These are phyloP conservation scores for Lathamus discolor DNA, from an alignment of 2,113 vertebrate species.

Conservation along the genomic window DNA sequence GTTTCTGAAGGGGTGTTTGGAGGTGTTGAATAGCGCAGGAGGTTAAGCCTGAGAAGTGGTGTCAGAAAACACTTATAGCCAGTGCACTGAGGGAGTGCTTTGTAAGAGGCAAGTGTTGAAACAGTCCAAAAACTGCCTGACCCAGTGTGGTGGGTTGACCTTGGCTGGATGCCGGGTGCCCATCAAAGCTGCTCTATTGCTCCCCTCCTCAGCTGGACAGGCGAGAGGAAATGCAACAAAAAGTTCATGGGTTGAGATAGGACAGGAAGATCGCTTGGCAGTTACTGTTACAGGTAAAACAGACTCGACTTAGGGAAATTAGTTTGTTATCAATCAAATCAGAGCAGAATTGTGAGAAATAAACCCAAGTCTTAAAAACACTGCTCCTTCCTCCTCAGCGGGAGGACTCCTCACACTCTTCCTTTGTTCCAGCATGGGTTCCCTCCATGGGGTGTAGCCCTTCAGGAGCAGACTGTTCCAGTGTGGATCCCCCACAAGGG, in stretches of 20 bases:
- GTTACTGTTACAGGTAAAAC: accelerated
- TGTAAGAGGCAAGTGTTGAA: background rate
- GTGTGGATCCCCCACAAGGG: background rate
- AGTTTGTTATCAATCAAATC: background rate
- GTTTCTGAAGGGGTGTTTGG: background rate
- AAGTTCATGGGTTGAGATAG: background rate
- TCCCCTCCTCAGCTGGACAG: background rate
- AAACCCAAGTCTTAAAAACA: background rate
- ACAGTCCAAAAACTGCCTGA: background rate
- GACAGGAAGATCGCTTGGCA: background rate
- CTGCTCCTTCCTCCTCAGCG: background rate
- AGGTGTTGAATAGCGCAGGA: background rate
- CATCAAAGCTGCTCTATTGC: background rate
- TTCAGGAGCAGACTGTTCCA: background rate
- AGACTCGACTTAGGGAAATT: background rate
- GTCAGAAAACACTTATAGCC: background rate
- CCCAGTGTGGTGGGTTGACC: background rate
- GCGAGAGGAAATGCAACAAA: background rate
- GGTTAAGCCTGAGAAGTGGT: background rate
- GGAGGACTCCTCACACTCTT: background rate
- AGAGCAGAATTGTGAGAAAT: background rate
- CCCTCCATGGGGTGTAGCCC: background rate
- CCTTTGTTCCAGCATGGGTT: background rate
- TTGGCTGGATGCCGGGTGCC: background rate
- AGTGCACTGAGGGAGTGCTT: accelerated